Base-by-base conservation (phyloP, 2,113 vertebrate species). In the Oenanthe melanoleuca region DNA sequence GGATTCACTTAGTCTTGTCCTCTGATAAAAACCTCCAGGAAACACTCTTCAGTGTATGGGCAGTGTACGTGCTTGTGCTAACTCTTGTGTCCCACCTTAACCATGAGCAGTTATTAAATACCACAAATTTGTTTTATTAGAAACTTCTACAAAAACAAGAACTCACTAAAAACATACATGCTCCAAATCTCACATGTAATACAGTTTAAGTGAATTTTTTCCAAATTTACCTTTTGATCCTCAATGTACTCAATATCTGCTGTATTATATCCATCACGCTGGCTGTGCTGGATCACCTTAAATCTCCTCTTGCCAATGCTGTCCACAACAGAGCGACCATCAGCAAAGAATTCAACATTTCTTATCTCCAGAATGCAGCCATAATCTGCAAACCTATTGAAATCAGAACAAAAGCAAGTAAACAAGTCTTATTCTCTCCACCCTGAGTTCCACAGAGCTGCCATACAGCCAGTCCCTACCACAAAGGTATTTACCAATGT, bases 231-330 rank as follows among this genome's bases (percentile, higher is more conserved):
- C 96, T 97, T 98, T 70, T 98, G 95, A 95, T 98, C 98, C 92
- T 98, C 98, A 38, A 98, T 98, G 80, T 98, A 98, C 81, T 98
- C 98, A 25, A 98, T 98, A 61, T 98, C 98, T 0, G 98, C 98
- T 40, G 98, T 98, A 34, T 98, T 98, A 79, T 98, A 98, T 57
- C 98, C 98, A 89, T 98, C 98, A 6, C 97, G 93, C 53, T 98
- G 98, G 92, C 98, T 97, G 92, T 98, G 98, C 67, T 94, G 94
- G 47, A 98, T 96, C 89, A 98, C 98, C 91, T 97, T 98, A 96
- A 98, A 98, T 61, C 98, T 98, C 86, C 98, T 97, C 91, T 97
- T 98, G 85, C 98, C 98, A 5, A 98, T 97, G 74, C 98, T 98
- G 91, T 98, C 98, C 14, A 98, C 97, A 44, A 98, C 98, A 20